Percentiles rank a stretch among this genome's conserved stretches.
Conservation (phyloP, 2,797 vertebrate genomes). For the Delichon dasypus region DNA sequence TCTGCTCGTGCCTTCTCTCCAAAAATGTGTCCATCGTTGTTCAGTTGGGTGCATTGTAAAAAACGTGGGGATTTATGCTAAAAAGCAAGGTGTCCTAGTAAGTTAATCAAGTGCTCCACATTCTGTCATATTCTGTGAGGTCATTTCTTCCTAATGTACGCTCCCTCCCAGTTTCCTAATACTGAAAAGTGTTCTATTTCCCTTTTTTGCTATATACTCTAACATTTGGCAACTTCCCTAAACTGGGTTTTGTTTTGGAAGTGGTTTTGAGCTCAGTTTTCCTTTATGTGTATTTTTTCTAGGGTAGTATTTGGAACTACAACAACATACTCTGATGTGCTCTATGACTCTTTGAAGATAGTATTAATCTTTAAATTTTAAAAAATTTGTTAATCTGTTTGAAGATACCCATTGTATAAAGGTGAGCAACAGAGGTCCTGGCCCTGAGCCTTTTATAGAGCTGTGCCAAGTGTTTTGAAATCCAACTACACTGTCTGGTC, state of each 20-base stretch:
- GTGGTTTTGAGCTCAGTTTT: neutral
- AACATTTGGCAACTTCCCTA: neutral
- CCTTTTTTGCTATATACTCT: neutral
- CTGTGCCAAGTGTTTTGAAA: neutral
- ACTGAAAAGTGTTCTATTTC: neutral
- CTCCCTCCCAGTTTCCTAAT: neutral
- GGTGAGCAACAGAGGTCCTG: neutral
- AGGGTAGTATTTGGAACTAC: neutral
- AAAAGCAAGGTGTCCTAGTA: neutral
- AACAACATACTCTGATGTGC: neutral
- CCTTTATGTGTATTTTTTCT: neutral
- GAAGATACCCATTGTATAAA: neutral
- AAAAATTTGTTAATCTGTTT: neutral
- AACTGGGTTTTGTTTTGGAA: neutral
- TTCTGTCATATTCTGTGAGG: neutral
- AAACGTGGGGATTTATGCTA: accelerated
- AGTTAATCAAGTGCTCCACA: neutral
- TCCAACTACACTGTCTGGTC: accelerated
- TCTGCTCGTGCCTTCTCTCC: neutral
- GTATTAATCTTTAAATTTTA: neutral
- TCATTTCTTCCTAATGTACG: neutral
- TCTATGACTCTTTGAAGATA: neutral
- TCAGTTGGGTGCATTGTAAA: neutral
- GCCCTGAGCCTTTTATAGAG: neutral
- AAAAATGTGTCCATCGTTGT: accelerated